Evolutionary conservation across 2,797 vertebrate species (phyloP), one percentile per base, ranked within the genome.

Genomic region (Alcedo atthis): DNA sequence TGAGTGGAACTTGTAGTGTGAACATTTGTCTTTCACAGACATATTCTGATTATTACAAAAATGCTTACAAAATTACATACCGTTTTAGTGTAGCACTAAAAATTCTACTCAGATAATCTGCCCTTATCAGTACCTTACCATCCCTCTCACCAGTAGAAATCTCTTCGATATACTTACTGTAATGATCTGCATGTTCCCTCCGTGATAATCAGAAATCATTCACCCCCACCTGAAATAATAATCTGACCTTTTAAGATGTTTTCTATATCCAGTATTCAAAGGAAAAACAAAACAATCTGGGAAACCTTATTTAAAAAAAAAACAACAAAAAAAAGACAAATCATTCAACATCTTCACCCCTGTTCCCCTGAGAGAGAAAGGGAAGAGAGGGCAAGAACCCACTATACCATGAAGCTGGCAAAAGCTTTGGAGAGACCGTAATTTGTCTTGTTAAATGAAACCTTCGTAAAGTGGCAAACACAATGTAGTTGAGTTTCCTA

Each of bases 131-230:
- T 49, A 85, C 83, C 81, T 92, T 55, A 54, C 78, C 71, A 37
- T 48, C 79, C 84, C 76, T 85, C 78, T 85, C 81, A 68, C 82
- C 73, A 75, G 61, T 73, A 74, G 81, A 48, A 42, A 59, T 62
- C 64, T 87, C 68, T 32, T 62, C n/a, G 0, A 8, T 61, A 32
- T 90, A 92, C 94, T 93, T 94, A 81, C 92, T 93, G 92, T 87
- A 90, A 89, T 92, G 92, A 93, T 94, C 92, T 95, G 93, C 85
- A 94, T 87, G 89, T 95, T 85, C 89, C 91, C 81, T 87, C 87
- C 76, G 73, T 71, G 58, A 28, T 40, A 86, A 87, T 30, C 68
- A 81, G 69, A 89, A 82, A 69, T 68, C 2, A 2, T 57, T 87
- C 82, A 89, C 45, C 77, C 88, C 69, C 78, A 26, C 58, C 94